phyloP scores from a whole-genome alignment of 2,113 vertebrate genomes.

The Malurus melanocephalus region DNA sequence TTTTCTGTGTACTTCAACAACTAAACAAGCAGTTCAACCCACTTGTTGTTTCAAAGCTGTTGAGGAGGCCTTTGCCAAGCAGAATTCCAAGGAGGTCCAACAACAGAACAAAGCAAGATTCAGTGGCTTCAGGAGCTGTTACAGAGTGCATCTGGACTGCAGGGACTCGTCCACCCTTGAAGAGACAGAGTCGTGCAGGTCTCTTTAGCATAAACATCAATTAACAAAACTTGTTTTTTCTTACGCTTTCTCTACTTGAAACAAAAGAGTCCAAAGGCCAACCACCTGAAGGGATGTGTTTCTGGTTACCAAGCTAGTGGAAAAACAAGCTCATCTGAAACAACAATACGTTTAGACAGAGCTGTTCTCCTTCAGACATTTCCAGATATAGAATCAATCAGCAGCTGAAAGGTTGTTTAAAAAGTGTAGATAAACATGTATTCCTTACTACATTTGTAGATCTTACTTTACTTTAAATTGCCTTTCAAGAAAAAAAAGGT shows the following conservation, averaged over 20 bases:
- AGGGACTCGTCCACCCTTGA: neutral
- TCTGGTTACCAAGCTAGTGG: neutral
- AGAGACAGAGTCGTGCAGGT: rapidly evolving
- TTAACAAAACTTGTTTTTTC: neutral
- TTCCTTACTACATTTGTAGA: no score
- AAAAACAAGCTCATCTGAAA: neutral
- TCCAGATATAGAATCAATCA: neutral
- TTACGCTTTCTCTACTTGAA: neutral
- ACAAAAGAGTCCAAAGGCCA: neutral
- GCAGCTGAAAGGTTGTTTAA: neutral
- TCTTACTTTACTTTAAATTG: no score
- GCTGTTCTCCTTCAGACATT: neutral
- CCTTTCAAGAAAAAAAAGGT: no score
- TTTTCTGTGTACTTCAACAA: neutral
- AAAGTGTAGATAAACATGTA: neutral
- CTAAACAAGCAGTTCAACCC: neutral
- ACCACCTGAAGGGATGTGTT: neutral
- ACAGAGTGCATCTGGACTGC: rapidly evolving
- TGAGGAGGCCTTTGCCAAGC: neutral
- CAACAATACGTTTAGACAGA: neutral
- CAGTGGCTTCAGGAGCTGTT: neutral
- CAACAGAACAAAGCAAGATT: neutral
- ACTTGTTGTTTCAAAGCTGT: neutral
- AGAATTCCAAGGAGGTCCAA: neutral
- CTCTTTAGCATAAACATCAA: neutral